Percentiles rank a stretch among this genome's conserved stretches.
Evolutionary conservation across 2,113 vertebrate genomes (phyloP).

Genomic region (Pterophyllum scalare): DNA sequence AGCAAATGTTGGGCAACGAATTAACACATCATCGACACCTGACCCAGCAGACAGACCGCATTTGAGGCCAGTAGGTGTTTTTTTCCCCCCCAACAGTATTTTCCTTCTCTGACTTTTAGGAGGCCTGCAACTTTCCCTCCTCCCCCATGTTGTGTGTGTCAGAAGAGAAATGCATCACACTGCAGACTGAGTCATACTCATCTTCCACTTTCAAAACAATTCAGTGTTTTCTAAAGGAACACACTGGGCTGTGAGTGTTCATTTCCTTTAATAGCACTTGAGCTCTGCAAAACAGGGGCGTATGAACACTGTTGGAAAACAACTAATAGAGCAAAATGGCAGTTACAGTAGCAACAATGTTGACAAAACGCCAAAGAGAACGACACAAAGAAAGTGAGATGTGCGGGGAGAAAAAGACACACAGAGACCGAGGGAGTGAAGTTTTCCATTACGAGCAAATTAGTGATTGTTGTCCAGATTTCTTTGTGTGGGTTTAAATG

Average conservation of each 20-base stretch:
- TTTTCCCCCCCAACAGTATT: not conserved
- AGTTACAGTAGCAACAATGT: constrained; percentile 34
- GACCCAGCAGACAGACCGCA: constrained; percentile 22
- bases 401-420: not conserved
- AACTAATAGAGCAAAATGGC: constrained; percentile 50
- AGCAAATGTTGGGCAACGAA: constrained; percentile 54
- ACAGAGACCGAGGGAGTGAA: not conserved
- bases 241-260: constrained; percentile 41
- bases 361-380: constrained; percentile 42
- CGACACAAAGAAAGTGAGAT: constrained; percentile 11
- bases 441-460: constrained; percentile 24
- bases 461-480: not conserved
- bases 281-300: constrained; percentile 48
- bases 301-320: constrained; percentile 39
- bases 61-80: not conserved
- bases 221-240: constrained; percentile 40
- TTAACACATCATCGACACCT: constrained; percentile 70
- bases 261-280: constrained; percentile 69
- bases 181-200: constrained; percentile 58
- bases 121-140: constrained; percentile 14
- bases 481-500: constrained; percentile 21
- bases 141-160: constrained; percentile 42
- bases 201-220: constrained; percentile 46
- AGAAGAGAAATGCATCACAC: constrained; percentile 9
- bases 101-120: constrained; percentile 1